Base-by-base conservation (phyloP, 2,888 invertebrate species). In the Epirrita christyi region DNA sequence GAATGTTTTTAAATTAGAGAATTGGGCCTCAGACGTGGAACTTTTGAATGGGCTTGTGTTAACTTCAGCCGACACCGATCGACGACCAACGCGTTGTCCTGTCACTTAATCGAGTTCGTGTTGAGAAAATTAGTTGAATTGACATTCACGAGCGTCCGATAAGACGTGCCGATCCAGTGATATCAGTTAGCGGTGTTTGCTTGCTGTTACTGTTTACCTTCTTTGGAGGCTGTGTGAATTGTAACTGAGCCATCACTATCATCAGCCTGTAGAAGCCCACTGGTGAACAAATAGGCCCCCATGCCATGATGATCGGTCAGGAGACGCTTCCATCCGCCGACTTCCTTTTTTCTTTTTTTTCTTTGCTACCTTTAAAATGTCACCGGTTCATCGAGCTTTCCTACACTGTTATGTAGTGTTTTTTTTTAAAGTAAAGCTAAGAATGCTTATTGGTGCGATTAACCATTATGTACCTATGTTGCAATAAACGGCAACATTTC, bases 141-240 rank as follows among this genome's bases (percentile, higher is more conserved):
- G 67, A 71, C 65, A 57, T 64, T 59, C 46, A 52, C 46, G 61
- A 63, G 54, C 63, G 63, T 45, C 58, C 55, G 61, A 59, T 63
- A 49, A 61, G 45, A 61, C 40, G 51, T 37, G 50, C 57, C 52
- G 61, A 64, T 58, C 45, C 29, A 51, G 13, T 13, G 40, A 34
- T 52, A 51, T 37, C 27, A 13, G 50, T 11, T 48, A 46, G 56
- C 46, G 27, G 28, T 53, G 40, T 53, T 52, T 52, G 48, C 37
- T 21, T n/a, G n/a, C n/a, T 52, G 34, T 29, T 51, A 44, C 44
- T 44, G 46, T 55, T 60, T 61, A 57, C 48, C 34, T 34, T 28
- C 15, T 15, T 34, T 28, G 38, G 9, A 38, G 37, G 38, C 48
- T 52, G 38, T 40, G n/a, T 15, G 28, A 42, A 42, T 9, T 42